Evolutionary conservation across 2,113 vertebrate species (phyloP).

Genomic region (Xenotilapia leptura): DNA sequence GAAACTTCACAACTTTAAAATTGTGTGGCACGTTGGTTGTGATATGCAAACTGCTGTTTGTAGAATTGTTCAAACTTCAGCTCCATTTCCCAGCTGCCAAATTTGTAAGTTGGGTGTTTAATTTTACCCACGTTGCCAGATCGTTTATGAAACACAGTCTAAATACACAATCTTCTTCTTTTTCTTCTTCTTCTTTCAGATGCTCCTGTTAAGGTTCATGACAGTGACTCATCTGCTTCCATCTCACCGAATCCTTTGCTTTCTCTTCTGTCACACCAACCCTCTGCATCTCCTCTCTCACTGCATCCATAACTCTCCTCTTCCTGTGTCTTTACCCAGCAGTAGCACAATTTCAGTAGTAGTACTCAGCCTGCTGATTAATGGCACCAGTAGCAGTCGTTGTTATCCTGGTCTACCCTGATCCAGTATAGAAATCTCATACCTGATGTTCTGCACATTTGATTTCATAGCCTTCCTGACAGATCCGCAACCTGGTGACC

Average conservation of each 20-base stretch:
- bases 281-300: not conserved
- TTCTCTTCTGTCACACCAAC: not conserved
- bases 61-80: not conserved
- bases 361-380: not conserved
- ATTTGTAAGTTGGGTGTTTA: not conserved
- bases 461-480: not conserved
- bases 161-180: not conserved
- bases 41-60: not conserved
- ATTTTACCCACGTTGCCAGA: rapidly evolving
- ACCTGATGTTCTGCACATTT: not conserved
- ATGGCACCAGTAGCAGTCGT: not conserved
- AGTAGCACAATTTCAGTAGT: not conserved
- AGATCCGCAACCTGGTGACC: not conserved
- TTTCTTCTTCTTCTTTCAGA: not conserved
- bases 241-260: not conserved
- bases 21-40: not conserved
- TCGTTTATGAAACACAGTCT: not conserved
- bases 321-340: not conserved
- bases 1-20: rapidly evolving
- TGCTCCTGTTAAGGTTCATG: not conserved
- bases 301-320: not conserved
- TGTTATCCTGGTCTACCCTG: not conserved
- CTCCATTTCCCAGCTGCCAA: not conserved
- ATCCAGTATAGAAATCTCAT: not conserved
- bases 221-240: not conserved